Base-by-base conservation (phyloP, 1,140 invertebrate genomes). In the Heliconius hewitsoni region DNA sequence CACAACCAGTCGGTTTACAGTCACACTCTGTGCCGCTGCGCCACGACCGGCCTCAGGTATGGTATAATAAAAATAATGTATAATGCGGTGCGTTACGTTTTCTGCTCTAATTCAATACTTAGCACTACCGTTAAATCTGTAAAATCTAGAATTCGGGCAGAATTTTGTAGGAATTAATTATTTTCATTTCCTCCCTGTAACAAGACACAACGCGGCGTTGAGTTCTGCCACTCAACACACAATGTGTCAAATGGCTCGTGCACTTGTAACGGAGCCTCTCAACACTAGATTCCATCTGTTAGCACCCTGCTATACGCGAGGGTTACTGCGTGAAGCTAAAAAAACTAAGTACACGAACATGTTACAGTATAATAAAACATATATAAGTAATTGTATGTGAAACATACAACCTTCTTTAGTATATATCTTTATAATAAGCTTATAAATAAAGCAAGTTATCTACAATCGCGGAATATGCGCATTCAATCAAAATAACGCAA, bases 401-500 rank as follows among this genome's bases (percentile, higher is more conserved):
- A 16, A 66, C 13, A 30, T 27, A 66, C 23, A 66, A 16, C 11
- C 23, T 18, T 66, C 60, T 66, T 46, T 66, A 66, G 23, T 30
- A 66, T 66, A 66, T 66, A 66, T 66, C 23, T 66, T 66, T 66
- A 77, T 77, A 77, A 77, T 66, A 77, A 71, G 76, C 50, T 19
- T 34, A 77, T 77, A 77, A 77, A 77, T 77, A 70, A 71, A 55
- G 1, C 37, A 34, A 39, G 70, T 72, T 77, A 77, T 83, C 80
- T 83, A n/a, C 73, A 73, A 81, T 82, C 82, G 55, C 71, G 71
- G 75, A 80, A 77, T 80, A 80, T 81, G 82, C 72, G 80, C 82
- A 81, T 84, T 86, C 84, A 83, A 86, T 90, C 86, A 86, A 83
- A 84, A 81, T 82, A 81, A 82, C 84, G 82, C 86, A 82, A 74